Conservation (phyloP, 1,140 invertebrate genomes). For the Apis dorsata region DNA sequence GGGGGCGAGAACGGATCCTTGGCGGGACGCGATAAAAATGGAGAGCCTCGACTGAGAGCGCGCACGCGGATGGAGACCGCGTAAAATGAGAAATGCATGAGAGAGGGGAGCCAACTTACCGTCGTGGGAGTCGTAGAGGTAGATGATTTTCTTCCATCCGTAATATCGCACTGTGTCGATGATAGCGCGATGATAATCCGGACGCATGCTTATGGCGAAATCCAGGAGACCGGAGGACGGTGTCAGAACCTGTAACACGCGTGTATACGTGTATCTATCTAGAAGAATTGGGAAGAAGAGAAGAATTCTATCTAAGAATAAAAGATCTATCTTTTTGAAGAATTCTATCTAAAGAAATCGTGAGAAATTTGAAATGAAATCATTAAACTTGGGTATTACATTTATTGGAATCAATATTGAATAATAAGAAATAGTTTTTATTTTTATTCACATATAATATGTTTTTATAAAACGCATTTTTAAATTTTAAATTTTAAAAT, state of each 20-base stretch:
- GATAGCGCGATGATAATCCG: slow-evolving; percentile 96
- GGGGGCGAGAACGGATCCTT: slow-evolving; percentile 27
- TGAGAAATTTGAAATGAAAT: too few relatives aligned
- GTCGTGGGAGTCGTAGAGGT: slow-evolving; percentile 96
- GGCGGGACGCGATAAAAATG: slow-evolving; percentile 56
- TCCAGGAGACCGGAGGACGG: slow-evolving; percentile 92
- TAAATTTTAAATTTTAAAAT: too few relatives aligned
- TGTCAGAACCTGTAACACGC: slow-evolving; percentile 83
- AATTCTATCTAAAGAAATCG: too few relatives aligned
- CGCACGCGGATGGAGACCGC: slow-evolving; percentile 6
- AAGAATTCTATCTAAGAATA: too few relatives aligned
- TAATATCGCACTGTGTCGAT: slow-evolving; percentile 95
- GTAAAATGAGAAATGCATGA: slow-evolving; percentile 75
- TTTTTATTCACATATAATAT: too few relatives aligned
- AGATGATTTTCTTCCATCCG: slow-evolving; percentile 95
- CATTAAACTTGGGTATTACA: too few relatives aligned
- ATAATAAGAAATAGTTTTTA: too few relatives aligned
- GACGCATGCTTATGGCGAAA: slow-evolving; percentile 95
- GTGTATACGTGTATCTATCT: too few relatives aligned
- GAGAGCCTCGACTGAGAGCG: slow-evolving; percentile 24
- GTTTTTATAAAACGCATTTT: too few relatives aligned
- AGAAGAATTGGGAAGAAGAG: too few relatives aligned
- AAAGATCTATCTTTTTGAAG: too few relatives aligned
- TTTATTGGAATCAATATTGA: too few relatives aligned
- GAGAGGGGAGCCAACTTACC: slow-evolving; percentile 84